Evolutionary conservation across 2,797 vertebrate species (phyloP).

Genomic region (Falco cherrug): DNA sequence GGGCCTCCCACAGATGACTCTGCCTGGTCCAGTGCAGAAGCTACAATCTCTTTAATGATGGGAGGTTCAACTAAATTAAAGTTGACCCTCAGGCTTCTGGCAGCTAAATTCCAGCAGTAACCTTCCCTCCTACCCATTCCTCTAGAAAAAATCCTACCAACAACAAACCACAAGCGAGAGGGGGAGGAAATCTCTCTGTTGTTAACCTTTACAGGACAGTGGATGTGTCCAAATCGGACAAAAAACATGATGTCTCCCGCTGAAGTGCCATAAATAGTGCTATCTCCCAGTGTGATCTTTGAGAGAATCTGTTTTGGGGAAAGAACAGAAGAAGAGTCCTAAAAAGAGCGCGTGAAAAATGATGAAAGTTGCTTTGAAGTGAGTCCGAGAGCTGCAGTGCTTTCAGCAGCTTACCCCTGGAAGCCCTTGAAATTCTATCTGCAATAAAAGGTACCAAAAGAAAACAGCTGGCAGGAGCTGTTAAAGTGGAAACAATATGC

Average conservation of each 20-base stretch:
- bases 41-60: slow-evolving; percentile 51
- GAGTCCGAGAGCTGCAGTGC: slow-evolving; percentile 60
- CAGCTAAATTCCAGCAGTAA: slow-evolving; percentile 58
- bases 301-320: slow-evolving; percentile 75
- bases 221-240: slow-evolving; percentile 76
- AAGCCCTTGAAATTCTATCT: slow-evolving; percentile 80
- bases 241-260: slow-evolving; percentile 69
- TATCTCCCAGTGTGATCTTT: slow-evolving; percentile 77
- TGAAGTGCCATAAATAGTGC: slow-evolving; percentile 76
- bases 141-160: slow-evolving; percentile 55
- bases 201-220: slow-evolving; percentile 78
- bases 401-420: slow-evolving; percentile 77
- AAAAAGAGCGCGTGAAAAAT: slow-evolving; percentile 77
- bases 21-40: slow-evolving; percentile 46
- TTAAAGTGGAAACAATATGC: slow-evolving; percentile 67
- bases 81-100: slow-evolving; percentile 57
- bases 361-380: slow-evolving; percentile 82
- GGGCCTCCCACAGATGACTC: slow-evolving; percentile 43
- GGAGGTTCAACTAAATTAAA: slow-evolving; percentile 55
- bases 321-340: slow-evolving; percentile 75
- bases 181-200: slow-evolving; percentile 66
- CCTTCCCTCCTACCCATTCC: slow-evolving; percentile 22
- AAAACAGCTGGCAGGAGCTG: slow-evolving; percentile 76
- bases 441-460: slow-evolving; percentile 78
- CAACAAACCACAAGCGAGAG: slow-evolving; percentile 69